Conservation (phyloP, 2,888 invertebrate genomes). For the Erynnis tages region DNA sequence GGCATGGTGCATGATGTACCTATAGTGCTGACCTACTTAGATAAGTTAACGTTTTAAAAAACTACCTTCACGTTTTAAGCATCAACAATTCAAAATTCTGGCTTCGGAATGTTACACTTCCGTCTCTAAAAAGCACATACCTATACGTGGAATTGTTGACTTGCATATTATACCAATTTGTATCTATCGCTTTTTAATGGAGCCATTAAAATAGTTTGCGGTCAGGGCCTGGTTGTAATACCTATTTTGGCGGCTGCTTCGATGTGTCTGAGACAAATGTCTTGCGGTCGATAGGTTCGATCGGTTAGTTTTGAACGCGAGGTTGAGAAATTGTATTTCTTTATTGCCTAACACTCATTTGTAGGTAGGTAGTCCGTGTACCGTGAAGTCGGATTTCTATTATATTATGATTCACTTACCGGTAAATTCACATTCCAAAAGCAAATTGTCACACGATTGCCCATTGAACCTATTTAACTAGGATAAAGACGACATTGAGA, state of each 20-base stretch:
- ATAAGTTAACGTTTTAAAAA: too few species aligned
- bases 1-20: too few species aligned
- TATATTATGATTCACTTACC: slow-evolving; percentile 32
- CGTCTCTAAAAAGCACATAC: too few species aligned
- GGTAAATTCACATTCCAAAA: slow-evolving; percentile 43
- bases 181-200: slow-evolving; percentile 77
- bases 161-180: slow-evolving; percentile 58
- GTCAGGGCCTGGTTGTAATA: slow-evolving; percentile 60
- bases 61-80: too few species aligned
- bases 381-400: slow-evolving; percentile 39
- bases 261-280: slow-evolving; percentile 53
- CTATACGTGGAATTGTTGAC: not conserved
- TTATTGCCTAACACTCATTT: slow-evolving; percentile 51
- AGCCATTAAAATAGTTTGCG: slow-evolving; percentile 73
- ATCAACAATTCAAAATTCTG: too few species aligned
- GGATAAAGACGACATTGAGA: slow-evolving; percentile 42
- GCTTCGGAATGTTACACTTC: too few species aligned
- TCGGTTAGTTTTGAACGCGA: slow-evolving; percentile 43
- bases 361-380: slow-evolving; percentile 41
- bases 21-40: too few species aligned
- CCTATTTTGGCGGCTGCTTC: slow-evolving; percentile 64
- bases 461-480: slow-evolving; percentile 43
- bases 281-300: slow-evolving; percentile 59
- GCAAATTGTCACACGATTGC: slow-evolving; percentile 41
- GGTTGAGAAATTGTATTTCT: slow-evolving; percentile 58